Base-by-base conservation (phyloP, 2,113 vertebrate species). In the Asarcornis scutulata region DNA sequence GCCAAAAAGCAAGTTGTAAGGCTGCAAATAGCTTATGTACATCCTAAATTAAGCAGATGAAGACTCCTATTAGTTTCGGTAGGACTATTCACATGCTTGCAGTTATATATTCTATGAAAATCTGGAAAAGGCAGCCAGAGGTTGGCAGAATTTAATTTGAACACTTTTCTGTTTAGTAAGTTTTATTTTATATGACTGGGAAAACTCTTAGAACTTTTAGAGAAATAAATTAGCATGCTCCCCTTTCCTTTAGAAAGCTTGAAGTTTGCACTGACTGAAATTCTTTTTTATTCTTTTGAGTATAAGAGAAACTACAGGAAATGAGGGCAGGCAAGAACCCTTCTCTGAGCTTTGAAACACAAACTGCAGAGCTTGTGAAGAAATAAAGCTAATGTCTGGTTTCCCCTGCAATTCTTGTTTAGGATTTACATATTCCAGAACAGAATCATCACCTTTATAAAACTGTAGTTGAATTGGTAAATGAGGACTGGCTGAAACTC, bases 351-450 rank as follows among this genome's bases (percentile, higher is more conserved):
- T 89, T 31, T 69, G 53, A 85, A 83, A 86, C 34, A 78, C 13
- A 60, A 89, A 34, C 6, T 13, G 40, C 63, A 80, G 17, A 76
- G 26, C 26, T 85, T 68, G 32, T 48, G 64, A 69, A 27, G 32
- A 83, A 91, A 53, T 64, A 85, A 91, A 62, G 60, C 32, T 32
- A 27, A 5, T 2, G 14, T 18, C 53, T 62, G 38, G 26, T 71
- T 53, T 4, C 11, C 31, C 5, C 10, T 0, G 0, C 10, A 38
- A 40, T 2, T 76, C 9, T 16, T 38, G 25, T 21, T 81, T 32
- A 75, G 20, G 25, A 73, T 88, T 87, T 68, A 79, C 42, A 26
- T 59, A 76, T 31, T 79, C 48, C 53, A 44, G 58, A 56, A 83
- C 8, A 58, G 58, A 91, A 74, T 15, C 27, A 34, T 13, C 59